Percentiles rank a stretch among this genome's conserved stretches.
Conservation (phyloP, 2,113 vertebrate genomes). For the Chinchilla lanigera region DNA sequence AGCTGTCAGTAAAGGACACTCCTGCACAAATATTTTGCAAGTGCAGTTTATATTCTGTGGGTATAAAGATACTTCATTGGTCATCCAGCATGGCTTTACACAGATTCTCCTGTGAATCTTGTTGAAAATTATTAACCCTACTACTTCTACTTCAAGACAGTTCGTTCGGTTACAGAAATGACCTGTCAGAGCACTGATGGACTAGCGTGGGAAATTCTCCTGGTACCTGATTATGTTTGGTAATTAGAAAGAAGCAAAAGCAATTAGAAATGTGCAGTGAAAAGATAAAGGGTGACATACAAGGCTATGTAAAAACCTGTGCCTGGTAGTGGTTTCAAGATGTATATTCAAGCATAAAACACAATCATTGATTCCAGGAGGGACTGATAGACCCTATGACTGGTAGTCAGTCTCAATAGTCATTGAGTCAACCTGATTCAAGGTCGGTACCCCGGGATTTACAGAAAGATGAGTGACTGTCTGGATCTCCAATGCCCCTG, state of each 20-base stretch:
- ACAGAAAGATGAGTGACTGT: background rate
- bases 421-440: background rate
- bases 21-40: background rate
- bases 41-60: background rate
- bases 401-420: no score
- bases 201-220: background rate
- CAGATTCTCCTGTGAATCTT: background rate
- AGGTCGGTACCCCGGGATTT: background rate
- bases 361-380: background rate
- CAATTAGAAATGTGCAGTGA: background rate
- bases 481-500: background rate
- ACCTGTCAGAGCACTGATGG: background rate
- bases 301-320: background rate
- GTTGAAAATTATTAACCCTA: background rate
- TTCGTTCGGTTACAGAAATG: background rate
- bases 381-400: background rate
- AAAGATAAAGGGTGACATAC: background rate
- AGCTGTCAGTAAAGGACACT: background rate
- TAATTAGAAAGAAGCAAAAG: background rate
- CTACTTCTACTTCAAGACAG: background rate
- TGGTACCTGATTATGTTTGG: background rate
- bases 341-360: conserved; percentile 8
- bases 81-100: background rate
- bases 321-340: background rate
- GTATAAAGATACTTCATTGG: background rate